Evolutionary conservation across 1,140 invertebrate species (phyloP), one percentile per base, ranked within the genome.

Genomic region (Archegozetes longisetosus): DNA sequence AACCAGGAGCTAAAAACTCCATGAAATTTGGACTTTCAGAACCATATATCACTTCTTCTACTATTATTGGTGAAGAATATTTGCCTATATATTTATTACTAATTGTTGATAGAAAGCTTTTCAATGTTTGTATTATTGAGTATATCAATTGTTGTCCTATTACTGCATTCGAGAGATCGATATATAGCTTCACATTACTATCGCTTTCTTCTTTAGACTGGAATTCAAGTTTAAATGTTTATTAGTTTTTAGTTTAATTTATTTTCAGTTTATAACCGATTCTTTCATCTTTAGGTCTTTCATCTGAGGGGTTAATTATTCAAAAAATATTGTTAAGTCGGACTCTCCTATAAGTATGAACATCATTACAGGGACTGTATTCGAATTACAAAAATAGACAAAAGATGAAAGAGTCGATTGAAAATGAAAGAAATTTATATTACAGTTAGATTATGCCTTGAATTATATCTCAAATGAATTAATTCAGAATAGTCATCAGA

Each of bases 1-100:
- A 84, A 65, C 90, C 90, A 40, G 90, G 90, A 29, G 90, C 88
- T 59, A 92, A 89, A 72, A 94, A 95, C 94, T 61, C 60, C 6
- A 60, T 22, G 25, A 57, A 61, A 20, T 6, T 40, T 6, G 32
- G 32, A 40, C 17, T 24, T 13, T 20, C 26, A 9, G 52, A 53
- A 28, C 52, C 52, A 27, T 53, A 53, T 20, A 53, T 53, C 6
- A 53, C 26, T 53, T 53, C 22, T 9, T 53, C 20, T 6, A 53
- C 26, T 9, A 24, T 24, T 24, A 53, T 53, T 24, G n/a, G 20
- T 26, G 52, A 53, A 23, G 20, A 26, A 28, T 28, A 26, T 26
- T 26, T 22, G 48, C 4, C 46, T 6, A 54, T 53, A 53, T 55
- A n/a, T 28, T 46, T 22, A 25, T 46, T 12, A 25, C n/a, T 22